Percentiles rank a stretch among this genome's conserved stretches.
Conservation (phyloP, 1,140 invertebrate genomes). For the Cephus cinctus region DNA sequence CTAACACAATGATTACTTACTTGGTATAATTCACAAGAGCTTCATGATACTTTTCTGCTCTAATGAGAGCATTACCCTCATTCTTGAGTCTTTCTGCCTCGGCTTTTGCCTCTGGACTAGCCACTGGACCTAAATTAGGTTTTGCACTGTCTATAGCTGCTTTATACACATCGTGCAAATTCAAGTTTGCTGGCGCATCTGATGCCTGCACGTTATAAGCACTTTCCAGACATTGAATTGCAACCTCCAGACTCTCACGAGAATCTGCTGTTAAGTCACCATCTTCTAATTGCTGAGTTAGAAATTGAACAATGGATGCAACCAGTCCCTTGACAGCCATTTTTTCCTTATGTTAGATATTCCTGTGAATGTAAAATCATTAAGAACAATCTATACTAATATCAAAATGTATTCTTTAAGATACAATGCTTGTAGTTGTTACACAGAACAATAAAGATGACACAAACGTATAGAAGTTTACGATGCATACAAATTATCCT, state of each 20-base stretch:
- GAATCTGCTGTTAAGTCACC: conserved; percentile 61
- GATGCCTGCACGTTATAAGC: conserved; percentile 67
- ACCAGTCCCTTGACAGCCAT: conserved; percentile 48
- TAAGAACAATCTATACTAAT: no score
- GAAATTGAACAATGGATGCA: conserved; percentile 49
- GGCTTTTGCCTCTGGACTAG: conserved; percentile 58
- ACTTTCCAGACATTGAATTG: conserved; percentile 82
- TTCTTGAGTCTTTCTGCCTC: conserved; percentile 78
- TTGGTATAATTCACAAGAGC: conserved; percentile 80
- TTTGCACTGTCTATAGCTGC: conserved; percentile 39
- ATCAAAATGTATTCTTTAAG: no score
- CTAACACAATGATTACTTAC: no score
- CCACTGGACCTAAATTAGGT: conserved; percentile 25
- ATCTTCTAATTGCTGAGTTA: conserved; percentile 48
- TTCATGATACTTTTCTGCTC: conserved; percentile 73
- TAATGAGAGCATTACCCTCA: conserved; percentile 87
- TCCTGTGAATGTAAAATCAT: no score
- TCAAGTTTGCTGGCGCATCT: conserved; percentile 49
- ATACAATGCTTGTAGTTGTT: no score
- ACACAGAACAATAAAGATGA: no score
- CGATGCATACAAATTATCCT: no score
- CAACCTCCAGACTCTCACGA: conserved; percentile 79
- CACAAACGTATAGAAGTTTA: no score
- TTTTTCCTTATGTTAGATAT: no score
- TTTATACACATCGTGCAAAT: conserved; percentile 56